Base-by-base conservation (phyloP, 2,113 vertebrate species). In the Rhea pennata region DNA sequence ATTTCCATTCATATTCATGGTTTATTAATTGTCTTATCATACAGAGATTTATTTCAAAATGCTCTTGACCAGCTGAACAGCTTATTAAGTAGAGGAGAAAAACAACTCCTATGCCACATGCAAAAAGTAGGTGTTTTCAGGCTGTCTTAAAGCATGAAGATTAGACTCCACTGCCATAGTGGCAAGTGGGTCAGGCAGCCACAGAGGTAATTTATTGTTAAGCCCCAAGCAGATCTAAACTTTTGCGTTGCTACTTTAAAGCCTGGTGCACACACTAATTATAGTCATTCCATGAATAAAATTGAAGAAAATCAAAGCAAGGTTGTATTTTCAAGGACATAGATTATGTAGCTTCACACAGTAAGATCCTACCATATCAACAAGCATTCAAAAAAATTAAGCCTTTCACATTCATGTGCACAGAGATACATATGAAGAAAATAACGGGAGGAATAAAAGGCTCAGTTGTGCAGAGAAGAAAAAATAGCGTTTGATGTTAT, bases 241-340 rank as follows among this genome's bases (percentile, higher is more conserved):
- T 94, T 93, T 59, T 48, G 77, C 81, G n/a, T 78, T 65, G 48
- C 56, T 53, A 96, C 83, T 85, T 83, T 90, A 96, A 97, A 97
- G 53, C 70, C 78, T 92, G 78, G 5, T 80, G 62, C 80, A 74
- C 13, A 66, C 74, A 91, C 94, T 83, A 95, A 94, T 97, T 96
- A 84, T 16, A 92, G 84, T 54, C 48, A 48, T 88, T 65, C 92
- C 65, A n/a, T 71, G 79, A 88, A 91, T 91, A 94, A 92, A 95
- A 93, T 9, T 59, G 61, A 88, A 96, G 31, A 16, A 80, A 96
- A 67, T 77, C 76, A 73, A 92, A 96, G 76, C 56, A 92, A 97
- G 73, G 61, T 66, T 94, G 88, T 7, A 80, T 24, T 88, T 96
- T 94, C 90, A 96, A 97, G 91, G 90, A 86, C 44, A 91, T 95